phyloP scores from a whole-genome alignment of 2,797 vertebrate genomes.

The Sylvia borin region DNA sequence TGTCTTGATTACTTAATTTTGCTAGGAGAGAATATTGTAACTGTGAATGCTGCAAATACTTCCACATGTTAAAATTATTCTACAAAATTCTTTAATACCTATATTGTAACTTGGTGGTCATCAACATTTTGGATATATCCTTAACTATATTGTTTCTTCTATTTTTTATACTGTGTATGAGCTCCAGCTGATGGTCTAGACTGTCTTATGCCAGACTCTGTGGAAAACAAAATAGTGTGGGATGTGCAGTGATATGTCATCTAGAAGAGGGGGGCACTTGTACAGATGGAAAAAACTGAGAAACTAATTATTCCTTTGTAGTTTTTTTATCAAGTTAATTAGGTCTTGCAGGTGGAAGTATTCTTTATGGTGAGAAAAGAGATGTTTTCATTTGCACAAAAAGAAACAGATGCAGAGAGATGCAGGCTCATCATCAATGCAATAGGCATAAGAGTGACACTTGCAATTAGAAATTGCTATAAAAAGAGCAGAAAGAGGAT shows the following conservation, averaged over 20 bases:
- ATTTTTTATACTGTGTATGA: neutral
- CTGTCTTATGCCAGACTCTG: neutral
- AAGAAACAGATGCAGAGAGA: neutral
- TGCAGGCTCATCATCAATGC: neutral
- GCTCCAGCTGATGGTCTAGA: neutral
- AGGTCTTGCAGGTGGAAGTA: neutral
- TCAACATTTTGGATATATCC: neutral
- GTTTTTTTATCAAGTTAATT: neutral
- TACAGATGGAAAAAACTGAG: neutral
- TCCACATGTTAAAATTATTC: neutral
- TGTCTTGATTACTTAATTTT: neutral
- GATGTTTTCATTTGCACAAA: neutral
- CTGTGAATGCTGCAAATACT: neutral
- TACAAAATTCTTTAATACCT: neutral
- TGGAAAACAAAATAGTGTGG: neutral
- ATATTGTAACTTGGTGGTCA: neutral
- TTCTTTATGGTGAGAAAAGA: neutral
- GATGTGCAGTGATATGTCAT: fast-evolving
- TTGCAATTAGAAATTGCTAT: neutral
- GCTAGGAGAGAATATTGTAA: neutral
- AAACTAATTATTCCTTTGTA: neutral
- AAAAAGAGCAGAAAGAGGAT: neutral
- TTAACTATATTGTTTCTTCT: neutral
- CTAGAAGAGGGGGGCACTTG: neutral
- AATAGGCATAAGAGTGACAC: neutral